These are phyloP conservation scores for Apotomis betuletana DNA, from an alignment of 2,888 invertebrate species.

Conservation along the genomic window DNA sequence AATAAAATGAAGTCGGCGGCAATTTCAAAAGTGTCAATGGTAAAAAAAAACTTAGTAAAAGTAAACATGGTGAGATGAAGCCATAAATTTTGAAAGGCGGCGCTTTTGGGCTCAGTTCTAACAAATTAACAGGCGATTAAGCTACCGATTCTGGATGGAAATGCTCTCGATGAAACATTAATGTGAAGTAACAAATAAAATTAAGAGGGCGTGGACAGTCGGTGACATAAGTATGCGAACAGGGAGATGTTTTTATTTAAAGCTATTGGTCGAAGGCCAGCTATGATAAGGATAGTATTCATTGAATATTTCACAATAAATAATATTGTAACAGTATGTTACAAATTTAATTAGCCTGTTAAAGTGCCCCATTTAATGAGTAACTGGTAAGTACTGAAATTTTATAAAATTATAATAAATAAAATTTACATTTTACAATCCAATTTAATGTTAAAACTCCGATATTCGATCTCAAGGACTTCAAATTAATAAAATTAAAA, in stretches of 20 bases:
- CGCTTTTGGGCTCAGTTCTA: conserved; percentile 73
- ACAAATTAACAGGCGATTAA: conserved; percentile 82
- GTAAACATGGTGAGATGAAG: conserved; percentile 76
- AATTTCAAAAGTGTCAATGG: conserved; percentile 51
- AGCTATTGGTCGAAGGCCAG: not conserved
- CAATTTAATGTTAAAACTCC: too few species aligned
- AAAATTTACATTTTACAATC: too few species aligned
- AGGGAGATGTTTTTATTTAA: not conserved
- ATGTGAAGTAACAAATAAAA: conserved; percentile 73
- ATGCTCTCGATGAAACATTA: conserved; percentile 67
- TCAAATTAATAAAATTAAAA: too few species aligned
- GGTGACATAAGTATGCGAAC: conserved; percentile 36
- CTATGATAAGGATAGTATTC: too few species aligned
- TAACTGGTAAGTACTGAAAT: too few species aligned
- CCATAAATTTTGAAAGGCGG: conserved; percentile 77
- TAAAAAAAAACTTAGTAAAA: conserved; percentile 61
- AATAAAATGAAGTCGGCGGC: conserved; percentile 56
- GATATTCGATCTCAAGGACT: too few species aligned
- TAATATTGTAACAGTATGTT: too few species aligned
- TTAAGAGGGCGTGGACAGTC: conserved; percentile 60
- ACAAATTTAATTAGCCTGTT: too few species aligned
- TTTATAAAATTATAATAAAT: too few species aligned
- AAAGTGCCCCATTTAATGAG: too few species aligned
- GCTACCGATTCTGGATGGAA: conserved; percentile 78
- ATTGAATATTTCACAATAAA: not conserved